A percentile compares a stretch with the other conserved stretches of the same genome.
Conservation (phyloP, 2,797 vertebrate species). For the Sebastolobus alascanus region DNA sequence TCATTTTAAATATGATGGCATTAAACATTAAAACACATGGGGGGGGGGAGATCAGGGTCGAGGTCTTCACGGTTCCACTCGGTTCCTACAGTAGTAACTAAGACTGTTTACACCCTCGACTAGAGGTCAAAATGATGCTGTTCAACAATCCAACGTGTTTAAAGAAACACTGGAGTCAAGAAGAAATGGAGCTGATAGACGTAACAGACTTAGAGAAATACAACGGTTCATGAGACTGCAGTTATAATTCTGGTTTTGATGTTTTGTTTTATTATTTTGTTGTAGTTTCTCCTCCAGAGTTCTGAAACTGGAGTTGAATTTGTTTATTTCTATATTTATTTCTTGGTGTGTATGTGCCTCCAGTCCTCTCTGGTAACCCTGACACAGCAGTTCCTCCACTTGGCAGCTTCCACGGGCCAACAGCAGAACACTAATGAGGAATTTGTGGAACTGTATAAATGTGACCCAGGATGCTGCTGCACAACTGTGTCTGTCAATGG, state of each 20-base stretch:
- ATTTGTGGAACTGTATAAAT: neutral
- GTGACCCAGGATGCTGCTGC: neutral
- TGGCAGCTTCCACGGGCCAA: neutral
- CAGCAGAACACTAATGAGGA: neutral
- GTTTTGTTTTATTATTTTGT: neutral
- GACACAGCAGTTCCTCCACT: conserved; percentile 18
- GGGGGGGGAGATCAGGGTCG: neutral
- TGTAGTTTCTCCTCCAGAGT: neutral
- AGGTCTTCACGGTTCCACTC: neutral
- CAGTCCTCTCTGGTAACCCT: neutral
- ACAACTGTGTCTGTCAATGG: neutral
- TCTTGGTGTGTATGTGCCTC: neutral
- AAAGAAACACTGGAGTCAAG: neutral
- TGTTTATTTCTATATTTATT: neutral
- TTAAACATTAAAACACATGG: neutral
- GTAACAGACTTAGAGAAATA: neutral
- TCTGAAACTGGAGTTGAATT: neutral
- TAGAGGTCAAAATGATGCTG: no score
- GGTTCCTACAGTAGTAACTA: neutral
- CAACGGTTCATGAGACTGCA: neutral
- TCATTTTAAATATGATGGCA: neutral
- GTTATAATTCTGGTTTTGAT: neutral
- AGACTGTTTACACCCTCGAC: neutral
- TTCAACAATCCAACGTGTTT: neutral
- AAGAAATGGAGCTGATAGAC: neutral